Conservation (phyloP, 2,797 vertebrate genomes). For the Smutsia temminckii region DNA sequence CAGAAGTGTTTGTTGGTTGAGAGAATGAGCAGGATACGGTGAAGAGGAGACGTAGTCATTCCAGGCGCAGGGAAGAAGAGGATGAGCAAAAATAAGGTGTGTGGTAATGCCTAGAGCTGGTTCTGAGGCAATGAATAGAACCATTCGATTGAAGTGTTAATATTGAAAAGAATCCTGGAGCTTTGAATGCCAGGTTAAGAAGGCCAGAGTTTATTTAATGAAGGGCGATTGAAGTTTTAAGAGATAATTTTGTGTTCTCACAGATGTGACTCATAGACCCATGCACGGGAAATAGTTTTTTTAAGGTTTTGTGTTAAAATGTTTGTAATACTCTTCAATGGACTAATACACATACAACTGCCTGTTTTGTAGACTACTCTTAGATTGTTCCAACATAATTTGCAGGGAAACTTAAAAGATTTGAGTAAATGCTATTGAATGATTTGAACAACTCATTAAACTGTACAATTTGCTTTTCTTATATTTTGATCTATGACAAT, state of each 20-base stretch:
- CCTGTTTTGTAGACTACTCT: slow-evolving; percentile 15
- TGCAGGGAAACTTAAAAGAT: slow-evolving; percentile 39
- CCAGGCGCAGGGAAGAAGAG: neutral
- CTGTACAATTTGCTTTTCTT: slow-evolving; percentile 7
- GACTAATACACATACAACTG: neutral
- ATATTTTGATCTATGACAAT: slow-evolving; percentile 17
- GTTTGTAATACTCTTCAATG: slow-evolving; percentile 20
- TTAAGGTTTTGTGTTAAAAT: slow-evolving; percentile 34
- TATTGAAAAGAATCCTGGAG: neutral
- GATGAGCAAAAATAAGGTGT: neutral
- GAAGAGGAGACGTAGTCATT: neutral
- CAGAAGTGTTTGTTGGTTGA: neutral
- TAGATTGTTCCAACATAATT: neutral
- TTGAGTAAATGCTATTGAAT: slow-evolving; percentile 50
- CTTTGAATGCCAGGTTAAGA: neutral
- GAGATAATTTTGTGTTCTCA: neutral
- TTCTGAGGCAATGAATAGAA: neutral
- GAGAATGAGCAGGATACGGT: neutral
- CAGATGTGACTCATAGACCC: neutral
- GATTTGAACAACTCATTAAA: slow-evolving; percentile 16
- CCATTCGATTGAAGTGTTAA: neutral
- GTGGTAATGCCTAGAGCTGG: neutral
- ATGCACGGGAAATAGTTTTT: slow-evolving; percentile 22
- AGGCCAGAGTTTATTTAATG: neutral
- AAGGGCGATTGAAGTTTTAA: neutral